phyloP scores from a whole-genome alignment of 2,888 invertebrate species.

The Norana najaformis region DNA sequence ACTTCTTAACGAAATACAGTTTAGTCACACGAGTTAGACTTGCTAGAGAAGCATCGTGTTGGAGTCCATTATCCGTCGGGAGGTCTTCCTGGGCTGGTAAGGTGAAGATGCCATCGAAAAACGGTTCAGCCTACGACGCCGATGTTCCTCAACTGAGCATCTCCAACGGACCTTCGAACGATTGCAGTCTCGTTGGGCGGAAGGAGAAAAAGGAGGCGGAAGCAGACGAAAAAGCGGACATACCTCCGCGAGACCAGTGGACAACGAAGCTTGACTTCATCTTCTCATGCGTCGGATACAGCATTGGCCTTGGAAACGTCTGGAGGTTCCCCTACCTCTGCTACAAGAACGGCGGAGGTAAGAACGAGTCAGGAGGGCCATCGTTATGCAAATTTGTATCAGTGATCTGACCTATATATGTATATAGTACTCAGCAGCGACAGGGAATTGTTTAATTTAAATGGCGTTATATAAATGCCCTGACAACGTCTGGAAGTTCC shows the following conservation, averaged over 20 bases:
- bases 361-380: background rate
- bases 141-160: background rate
- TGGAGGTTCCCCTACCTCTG: slow-evolving; percentile 70
- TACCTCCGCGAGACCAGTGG: slow-evolving; percentile 43
- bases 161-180: background rate
- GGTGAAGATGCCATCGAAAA: background rate
- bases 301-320: slow-evolving; percentile 50
- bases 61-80: background rate
- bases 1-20: background rate
- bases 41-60: background rate
- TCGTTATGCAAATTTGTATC: too few relatives aligned
- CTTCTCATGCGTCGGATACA: slow-evolving; percentile 50
- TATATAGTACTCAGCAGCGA: too few relatives aligned
- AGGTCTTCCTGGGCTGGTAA: background rate
- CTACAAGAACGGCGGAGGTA: slow-evolving; percentile 54
- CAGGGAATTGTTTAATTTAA: too few relatives aligned
- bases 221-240: background rate
- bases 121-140: background rate
- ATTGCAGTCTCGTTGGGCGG: background rate
- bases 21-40: background rate
- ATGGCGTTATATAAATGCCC: too few relatives aligned
- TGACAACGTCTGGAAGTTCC: too few relatives aligned
- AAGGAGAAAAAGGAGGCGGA: background rate
- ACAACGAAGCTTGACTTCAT: slow-evolving; percentile 52
- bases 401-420: too few relatives aligned